Evolutionary conservation across 2,888 invertebrate species (phyloP).

Genomic region (Notocelia uddmanniana): DNA sequence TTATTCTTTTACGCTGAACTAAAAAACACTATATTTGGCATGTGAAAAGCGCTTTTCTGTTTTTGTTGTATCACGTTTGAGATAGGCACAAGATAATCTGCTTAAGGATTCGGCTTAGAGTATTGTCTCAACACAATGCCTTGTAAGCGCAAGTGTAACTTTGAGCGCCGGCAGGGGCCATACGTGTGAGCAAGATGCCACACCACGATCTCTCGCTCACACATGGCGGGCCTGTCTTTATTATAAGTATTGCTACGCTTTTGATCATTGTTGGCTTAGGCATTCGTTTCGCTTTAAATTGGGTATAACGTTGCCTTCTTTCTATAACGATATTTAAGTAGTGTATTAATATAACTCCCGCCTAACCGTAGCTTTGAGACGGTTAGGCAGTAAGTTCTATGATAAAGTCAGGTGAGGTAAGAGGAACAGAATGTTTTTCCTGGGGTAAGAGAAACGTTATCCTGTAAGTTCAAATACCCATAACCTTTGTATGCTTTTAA

Average conservation of each 20-base stretch:
- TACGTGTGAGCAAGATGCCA: too few relatives aligned
- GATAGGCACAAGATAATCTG: conserved; percentile 28
- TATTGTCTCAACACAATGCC: conserved; percentile 23
- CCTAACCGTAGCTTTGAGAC: neutral
- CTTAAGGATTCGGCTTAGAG: conserved; percentile 35
- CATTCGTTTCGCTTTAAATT: conserved; percentile 20
- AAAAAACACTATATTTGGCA: neutral
- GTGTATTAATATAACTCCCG: too few relatives aligned
- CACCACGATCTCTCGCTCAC: too few relatives aligned
- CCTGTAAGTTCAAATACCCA: too few relatives aligned
- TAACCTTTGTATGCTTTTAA: too few relatives aligned
- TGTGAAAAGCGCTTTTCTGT: conserved; percentile 2
- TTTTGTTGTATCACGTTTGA: conserved; percentile 1
- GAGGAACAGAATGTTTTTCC: too few relatives aligned
- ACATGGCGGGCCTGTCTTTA: neutral
- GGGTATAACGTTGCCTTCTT: conserved; percentile 14
- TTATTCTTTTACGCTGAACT: conserved; percentile 1
- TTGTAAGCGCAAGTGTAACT: too few relatives aligned
- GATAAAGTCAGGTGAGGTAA: too few relatives aligned
- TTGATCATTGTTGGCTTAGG: conserved; percentile 34
- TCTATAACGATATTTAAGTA: neutral
- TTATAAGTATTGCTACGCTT: conserved; percentile 25
- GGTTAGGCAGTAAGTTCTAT: too few relatives aligned
- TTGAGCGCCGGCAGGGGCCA: too few relatives aligned
- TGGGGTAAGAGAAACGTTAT: too few relatives aligned